phyloP scores from a whole-genome alignment of 2,888 invertebrate species.

The Vanessa cardui region DNA sequence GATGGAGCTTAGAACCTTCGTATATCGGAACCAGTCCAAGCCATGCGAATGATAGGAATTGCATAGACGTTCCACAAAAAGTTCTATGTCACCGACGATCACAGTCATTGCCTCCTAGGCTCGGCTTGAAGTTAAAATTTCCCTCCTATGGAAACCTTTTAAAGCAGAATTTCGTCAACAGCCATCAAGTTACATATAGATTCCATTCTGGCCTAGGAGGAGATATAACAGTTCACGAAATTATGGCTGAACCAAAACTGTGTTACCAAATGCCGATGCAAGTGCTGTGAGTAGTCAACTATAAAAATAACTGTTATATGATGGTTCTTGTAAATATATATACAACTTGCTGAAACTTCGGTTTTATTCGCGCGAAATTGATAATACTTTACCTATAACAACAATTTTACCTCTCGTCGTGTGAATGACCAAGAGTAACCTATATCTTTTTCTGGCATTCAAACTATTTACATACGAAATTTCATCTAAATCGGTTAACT shows the following conservation, averaged over 20 bases:
- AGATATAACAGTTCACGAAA: conserved; percentile 96
- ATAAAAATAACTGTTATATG: too few relatives aligned
- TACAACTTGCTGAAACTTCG: too few relatives aligned
- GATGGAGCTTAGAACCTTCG: conserved; percentile 92
- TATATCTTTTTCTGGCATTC: too few relatives aligned
- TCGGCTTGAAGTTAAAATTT: conserved; percentile 91
- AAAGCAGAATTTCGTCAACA: conserved; percentile 89
- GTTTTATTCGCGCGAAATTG: too few relatives aligned
- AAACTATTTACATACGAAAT: too few relatives aligned
- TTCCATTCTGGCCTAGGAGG: conserved; percentile 96
- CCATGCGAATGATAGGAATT: conserved; percentile 79
- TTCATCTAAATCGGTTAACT: too few relatives aligned
- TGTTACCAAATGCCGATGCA: conserved; percentile 94
- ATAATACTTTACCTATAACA: too few relatives aligned
- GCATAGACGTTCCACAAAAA: conserved; percentile 69
- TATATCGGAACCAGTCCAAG: conserved; percentile 87
- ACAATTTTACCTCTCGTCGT: too few relatives aligned
- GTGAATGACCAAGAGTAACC: too few relatives aligned
- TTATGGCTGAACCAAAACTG: conserved; percentile 94
- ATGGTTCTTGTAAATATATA: too few relatives aligned
- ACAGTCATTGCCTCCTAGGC: conserved; percentile 91
- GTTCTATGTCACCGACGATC: conserved; percentile 84
- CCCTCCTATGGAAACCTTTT: conserved; percentile 89
- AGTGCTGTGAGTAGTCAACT: conserved; percentile 86
- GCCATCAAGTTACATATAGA: conserved; percentile 88